Conservation (phyloP, 2,888 invertebrate species). For the Cactoblastis cactorum region DNA sequence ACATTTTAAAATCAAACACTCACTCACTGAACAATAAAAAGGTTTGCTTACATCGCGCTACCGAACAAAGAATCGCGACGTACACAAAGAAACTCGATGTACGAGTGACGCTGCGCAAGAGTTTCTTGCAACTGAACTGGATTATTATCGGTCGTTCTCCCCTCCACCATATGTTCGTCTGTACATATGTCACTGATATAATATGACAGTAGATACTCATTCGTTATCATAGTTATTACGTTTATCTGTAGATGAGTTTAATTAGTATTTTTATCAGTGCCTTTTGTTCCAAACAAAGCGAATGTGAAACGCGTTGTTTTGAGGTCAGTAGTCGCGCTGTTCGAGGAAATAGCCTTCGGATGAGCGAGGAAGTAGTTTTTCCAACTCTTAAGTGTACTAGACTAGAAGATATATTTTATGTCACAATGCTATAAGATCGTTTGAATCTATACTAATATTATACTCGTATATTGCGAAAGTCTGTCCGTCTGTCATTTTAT, state of each 20-base stretch:
- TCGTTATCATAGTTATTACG: slow-evolving; percentile 25
- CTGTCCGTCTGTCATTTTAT: too few species aligned
- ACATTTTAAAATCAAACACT: slow-evolving; percentile 52
- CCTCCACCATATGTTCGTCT: slow-evolving; percentile 38
- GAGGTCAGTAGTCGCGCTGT: neutral
- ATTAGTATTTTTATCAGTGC: slow-evolving; percentile 1
- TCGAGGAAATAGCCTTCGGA: slow-evolving; percentile 9
- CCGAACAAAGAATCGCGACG: slow-evolving; percentile 56
- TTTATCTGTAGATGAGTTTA: neutral
- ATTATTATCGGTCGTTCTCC: slow-evolving; percentile 63
- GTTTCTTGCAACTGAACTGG: slow-evolving; percentile 17
- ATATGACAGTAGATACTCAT: slow-evolving; percentile 32
- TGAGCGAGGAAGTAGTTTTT: neutral
- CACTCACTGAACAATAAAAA: slow-evolving; percentile 36
- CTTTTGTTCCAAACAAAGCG: slow-evolving; percentile 8
- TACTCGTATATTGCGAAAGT: too few species aligned
- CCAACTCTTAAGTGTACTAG: neutral
- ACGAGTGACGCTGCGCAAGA: slow-evolving; percentile 29
- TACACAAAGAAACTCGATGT: slow-evolving; percentile 59
- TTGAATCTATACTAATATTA: too few species aligned
- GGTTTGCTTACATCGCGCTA: slow-evolving; percentile 47
- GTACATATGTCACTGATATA: slow-evolving; percentile 20
- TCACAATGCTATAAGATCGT: too few species aligned
- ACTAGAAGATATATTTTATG: neutral
- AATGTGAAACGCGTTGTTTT: neutral